Percentiles rank a stretch among this genome's conserved stretches.
These are phyloP conservation scores for Leptobrachium ailaonicum DNA, from an alignment of 2,113 vertebrate species.

Conservation along the genomic window DNA sequence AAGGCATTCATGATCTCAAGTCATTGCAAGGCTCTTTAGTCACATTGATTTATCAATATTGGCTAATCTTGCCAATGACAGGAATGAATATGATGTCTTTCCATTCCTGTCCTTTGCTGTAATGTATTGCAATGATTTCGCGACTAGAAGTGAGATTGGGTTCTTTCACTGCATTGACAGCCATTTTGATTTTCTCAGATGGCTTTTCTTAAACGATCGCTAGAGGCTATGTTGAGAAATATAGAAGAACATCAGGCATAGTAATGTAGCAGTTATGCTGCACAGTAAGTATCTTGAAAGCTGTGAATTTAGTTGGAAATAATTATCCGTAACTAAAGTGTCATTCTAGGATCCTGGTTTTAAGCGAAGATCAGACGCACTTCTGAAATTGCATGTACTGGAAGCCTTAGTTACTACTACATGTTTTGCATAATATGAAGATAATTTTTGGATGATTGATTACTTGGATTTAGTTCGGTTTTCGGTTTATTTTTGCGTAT, in stretches of 20 bases:
- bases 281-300: conserved; percentile 7
- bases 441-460: too few species aligned
- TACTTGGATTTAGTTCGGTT: too few species aligned
- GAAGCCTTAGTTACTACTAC: too few species aligned
- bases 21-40: neutral
- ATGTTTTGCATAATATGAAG: too few species aligned
- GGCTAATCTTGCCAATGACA: neutral
- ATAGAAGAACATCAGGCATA: conserved; percentile 13
- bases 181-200: conserved; percentile 30
- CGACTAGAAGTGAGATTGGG: neutral
- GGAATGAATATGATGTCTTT: neutral
- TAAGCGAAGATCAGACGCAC: neutral
- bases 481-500: too few species aligned
- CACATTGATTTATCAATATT: conserved; percentile 1
- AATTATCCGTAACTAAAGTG: neutral
- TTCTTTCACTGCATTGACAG: conserved; percentile 15
- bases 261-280: neutral
- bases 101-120: neutral
- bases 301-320: conserved; percentile 7
- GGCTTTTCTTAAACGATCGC: conserved; percentile 24
- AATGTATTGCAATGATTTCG: neutral
- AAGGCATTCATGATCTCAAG: neutral
- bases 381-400: neutral
- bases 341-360: neutral
- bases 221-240: conserved; percentile 11